These are phyloP conservation scores for Dendrocincla tyrannina DNA, from an alignment of 2,797 vertebrate species.

Conservation along the genomic window DNA sequence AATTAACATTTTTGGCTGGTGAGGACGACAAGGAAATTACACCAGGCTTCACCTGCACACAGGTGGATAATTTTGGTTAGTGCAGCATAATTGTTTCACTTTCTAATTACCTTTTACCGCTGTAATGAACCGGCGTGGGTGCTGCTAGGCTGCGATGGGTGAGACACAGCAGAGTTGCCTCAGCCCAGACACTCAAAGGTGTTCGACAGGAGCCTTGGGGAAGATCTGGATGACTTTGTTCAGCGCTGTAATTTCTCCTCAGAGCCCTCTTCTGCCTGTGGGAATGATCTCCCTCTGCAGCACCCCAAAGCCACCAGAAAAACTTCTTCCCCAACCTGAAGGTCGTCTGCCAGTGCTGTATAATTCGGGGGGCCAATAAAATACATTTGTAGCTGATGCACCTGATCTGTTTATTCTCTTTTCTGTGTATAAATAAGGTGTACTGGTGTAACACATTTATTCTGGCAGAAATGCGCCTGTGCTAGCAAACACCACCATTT, in stretches of 20 bases:
- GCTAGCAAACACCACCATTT: background rate
- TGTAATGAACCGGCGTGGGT: fast-evolving
- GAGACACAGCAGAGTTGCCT: background rate
- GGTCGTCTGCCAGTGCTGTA: background rate
- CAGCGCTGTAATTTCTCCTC: background rate
- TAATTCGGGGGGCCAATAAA: background rate
- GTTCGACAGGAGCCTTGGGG: background rate
- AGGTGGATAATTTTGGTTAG: background rate
- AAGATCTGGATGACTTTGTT: background rate
- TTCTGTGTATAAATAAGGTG: background rate
- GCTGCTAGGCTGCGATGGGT: fast-evolving
- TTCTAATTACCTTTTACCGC: background rate
- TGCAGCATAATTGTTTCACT: fast-evolving
- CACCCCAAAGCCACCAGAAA: background rate
- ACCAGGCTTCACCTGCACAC: fast-evolving
- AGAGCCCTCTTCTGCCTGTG: background rate
- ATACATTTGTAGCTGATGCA: background rate
- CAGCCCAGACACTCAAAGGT: fast-evolving
- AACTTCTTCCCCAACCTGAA: fast-evolving
- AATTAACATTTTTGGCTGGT: fast-evolving
- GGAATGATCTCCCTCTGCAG: background rate
- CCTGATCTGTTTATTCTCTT: background rate
- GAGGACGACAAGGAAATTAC: fast-evolving
- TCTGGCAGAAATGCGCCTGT: background rate
- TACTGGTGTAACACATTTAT: background rate